Percentiles rank a stretch among this genome's conserved stretches.
Evolutionary conservation across 2,113 vertebrate genomes (phyloP).

Genomic region (Pseudopipra pipra): DNA sequence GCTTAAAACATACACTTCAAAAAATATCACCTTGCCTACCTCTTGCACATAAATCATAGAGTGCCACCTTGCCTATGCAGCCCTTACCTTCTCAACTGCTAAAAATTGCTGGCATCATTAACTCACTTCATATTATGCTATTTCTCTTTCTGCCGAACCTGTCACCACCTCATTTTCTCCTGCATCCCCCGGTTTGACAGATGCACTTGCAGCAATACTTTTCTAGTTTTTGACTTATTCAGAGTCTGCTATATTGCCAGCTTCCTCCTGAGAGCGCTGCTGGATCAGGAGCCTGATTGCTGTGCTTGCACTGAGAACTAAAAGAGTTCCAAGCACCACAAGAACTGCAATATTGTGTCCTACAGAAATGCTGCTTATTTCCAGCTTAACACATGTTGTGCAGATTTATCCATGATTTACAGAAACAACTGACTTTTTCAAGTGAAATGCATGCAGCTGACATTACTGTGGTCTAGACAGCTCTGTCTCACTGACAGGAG

Average conservation of each 20-base stretch:
- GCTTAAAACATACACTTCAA: constrained; percentile 12
- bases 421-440: constrained; percentile 19
- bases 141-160: constrained; percentile 55
- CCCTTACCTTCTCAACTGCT: constrained; percentile 10
- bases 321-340: background rate
- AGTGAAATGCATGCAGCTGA: background rate
- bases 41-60: constrained; percentile 51
- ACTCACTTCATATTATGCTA: constrained; percentile 29
- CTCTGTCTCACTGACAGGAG: background rate
- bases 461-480: background rate
- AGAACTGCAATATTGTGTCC: background rate
- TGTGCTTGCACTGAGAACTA: background rate
- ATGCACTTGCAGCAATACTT: background rate
- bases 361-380: background rate
- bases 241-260: constrained; percentile 36
- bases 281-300: constrained; percentile 41
- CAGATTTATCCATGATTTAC: background rate
- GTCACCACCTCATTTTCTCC: constrained; percentile 39
- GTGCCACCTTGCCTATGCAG: constrained; percentile 31
- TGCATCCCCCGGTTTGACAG: background rate
- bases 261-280: constrained; percentile 73
- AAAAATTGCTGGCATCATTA: constrained; percentile 63
- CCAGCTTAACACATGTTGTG: constrained; percentile 2
- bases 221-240: background rate
- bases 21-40: constrained; percentile 20